phyloP scores from a whole-genome alignment of 2,888 invertebrate species.

The Hemaris fuciformis region DNA sequence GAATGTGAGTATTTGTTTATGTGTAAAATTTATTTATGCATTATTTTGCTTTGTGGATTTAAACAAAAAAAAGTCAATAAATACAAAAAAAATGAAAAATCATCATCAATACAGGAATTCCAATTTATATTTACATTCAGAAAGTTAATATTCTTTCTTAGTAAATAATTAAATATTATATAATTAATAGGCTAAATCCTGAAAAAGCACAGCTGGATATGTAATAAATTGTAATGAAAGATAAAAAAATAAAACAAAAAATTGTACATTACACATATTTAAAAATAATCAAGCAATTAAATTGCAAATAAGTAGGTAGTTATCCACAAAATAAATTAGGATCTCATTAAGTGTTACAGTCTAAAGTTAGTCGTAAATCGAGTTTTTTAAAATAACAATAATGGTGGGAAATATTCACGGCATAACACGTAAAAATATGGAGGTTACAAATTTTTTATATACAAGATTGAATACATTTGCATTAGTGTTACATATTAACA shows the following conservation, averaged over 20 bases:
- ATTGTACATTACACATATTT: too few species aligned
- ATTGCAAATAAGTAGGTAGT: background rate
- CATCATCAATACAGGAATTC: too few species aligned
- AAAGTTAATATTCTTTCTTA: too few species aligned
- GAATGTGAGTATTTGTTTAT: constrained; percentile 7
- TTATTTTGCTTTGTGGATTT: background rate
- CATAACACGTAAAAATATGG: background rate
- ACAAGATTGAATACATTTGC: too few species aligned
- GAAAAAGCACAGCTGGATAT: too few species aligned
- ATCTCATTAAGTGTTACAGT: background rate
- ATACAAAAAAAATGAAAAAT: too few species aligned
- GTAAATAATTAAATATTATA: too few species aligned
- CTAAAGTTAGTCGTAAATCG: background rate
- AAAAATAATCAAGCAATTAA: background rate
- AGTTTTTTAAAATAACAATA: background rate
- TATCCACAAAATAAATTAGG: background rate
- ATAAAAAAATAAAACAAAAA: too few species aligned
- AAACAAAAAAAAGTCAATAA: background rate
- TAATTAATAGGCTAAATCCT: too few species aligned
- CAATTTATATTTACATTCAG: too few species aligned
- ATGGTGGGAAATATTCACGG: background rate
- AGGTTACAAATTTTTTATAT: background rate
- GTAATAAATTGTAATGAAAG: too few species aligned
- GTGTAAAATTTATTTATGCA: background rate
- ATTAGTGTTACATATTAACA: too few species aligned